Base-by-base conservation (phyloP, 2,113 vertebrate genomes). In the Nycticebus coucang region DNA sequence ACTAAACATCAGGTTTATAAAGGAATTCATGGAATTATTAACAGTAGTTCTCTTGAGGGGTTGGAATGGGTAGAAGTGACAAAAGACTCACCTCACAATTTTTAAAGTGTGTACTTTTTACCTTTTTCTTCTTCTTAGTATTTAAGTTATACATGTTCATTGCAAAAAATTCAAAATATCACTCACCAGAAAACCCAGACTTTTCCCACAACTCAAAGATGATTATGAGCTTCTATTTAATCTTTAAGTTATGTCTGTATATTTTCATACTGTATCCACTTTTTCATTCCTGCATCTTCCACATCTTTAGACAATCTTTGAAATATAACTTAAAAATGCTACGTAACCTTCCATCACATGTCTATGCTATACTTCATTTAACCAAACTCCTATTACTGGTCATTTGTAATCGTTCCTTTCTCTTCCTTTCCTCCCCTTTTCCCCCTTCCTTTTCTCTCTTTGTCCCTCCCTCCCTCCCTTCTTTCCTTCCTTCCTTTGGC, bases 11-110 rank as follows among this genome's bases (percentile, higher is more conserved):
- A 55, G 13, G 1, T 24, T 35, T 28, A 26, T 18, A 24, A 64
- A 30, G 30, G 45, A 57, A 62, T 28, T 37, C 66, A 64, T n/a
- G 30, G 12, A 55, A 33, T 33, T n/a, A 1, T 35, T 28, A 24
- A 24, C 11, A 33, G 13, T 5, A 4, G 1, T 19, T 50, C 71
- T 53, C 26, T 7, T 0, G 3, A 22, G 4, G 13, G 12, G 7
- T 7, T n/a, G 7, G 60, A 60, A 30, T 9, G 30, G 64, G 28
- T n/a, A 33, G 33, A 30, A 80, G 1, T 14, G 24, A 64, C 12
- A 7, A 19, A 77, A 50, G 30, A 59, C 33, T 75, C 33, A 17
- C 28, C 35, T 79, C 80, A 19, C 8, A 10, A 50, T 79, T 77
- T 77, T 89, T 71, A 55, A 79, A 71, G n/a, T 86, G 50, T 5